Conservation (phyloP, 2,797 vertebrate species). For the Macroramphosus scolopax region DNA sequence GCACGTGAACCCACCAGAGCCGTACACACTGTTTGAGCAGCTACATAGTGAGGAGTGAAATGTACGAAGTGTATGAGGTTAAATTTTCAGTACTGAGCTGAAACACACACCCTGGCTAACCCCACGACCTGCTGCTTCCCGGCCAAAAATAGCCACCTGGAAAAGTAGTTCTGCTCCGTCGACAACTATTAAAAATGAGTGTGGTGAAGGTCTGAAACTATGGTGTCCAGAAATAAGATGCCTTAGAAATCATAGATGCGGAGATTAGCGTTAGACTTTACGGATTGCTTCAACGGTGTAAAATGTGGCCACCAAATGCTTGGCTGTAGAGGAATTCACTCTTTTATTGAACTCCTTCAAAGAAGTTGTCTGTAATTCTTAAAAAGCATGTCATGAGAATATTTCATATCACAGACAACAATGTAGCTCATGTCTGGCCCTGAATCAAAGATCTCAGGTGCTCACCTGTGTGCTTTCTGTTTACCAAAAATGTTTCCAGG, state of each 20-base stretch:
- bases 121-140: constrained; percentile 45
- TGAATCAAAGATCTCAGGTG: constrained; percentile 26
- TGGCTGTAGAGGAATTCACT: too few relatives aligned
- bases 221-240: constrained; percentile 10
- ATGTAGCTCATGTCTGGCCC: background rate
- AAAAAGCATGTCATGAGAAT: too few relatives aligned
- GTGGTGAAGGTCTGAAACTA: background rate
- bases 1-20: background rate
- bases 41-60: constrained; percentile 14
- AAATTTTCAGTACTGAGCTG: constrained; percentile 40
- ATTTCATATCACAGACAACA: background rate
- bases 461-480: too few relatives aligned
- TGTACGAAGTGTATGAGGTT: constrained; percentile 42
- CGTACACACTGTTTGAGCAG: constrained; percentile 1
- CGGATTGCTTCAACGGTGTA: too few relatives aligned
- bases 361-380: too few relatives aligned
- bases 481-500: too few relatives aligned
- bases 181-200: constrained; percentile 45
- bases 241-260: too few relatives aligned
- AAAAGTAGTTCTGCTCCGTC: constrained; percentile 56
- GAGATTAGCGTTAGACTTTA: too few relatives aligned
- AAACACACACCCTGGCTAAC: constrained; percentile 67
- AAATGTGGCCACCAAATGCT: too few relatives aligned
- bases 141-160: constrained; percentile 59
- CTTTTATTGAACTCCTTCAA: too few relatives aligned